Conservation (phyloP, 2,888 invertebrate genomes). For the Heliconius aoede region DNA sequence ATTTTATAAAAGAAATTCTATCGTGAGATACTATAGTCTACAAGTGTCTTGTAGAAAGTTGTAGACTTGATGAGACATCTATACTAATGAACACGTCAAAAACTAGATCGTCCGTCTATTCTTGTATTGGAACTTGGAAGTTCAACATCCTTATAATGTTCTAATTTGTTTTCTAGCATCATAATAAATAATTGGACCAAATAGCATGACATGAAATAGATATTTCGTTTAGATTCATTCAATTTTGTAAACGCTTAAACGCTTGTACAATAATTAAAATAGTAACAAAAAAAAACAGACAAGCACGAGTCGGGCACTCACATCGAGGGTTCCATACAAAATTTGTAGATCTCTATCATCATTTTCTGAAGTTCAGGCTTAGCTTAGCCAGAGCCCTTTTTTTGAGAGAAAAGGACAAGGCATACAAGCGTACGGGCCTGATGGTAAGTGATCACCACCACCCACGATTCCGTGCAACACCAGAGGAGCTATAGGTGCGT, state of each 20-base stretch:
- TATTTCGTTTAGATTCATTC: background rate
- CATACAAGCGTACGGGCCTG: no score
- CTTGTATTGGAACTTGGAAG: constrained; percentile 33
- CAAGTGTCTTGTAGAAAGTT: background rate
- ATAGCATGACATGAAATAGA: background rate
- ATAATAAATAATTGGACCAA: constrained; percentile 21
- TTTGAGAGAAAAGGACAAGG: no score
- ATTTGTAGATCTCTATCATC: no score
- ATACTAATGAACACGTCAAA: constrained; percentile 27
- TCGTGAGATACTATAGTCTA: background rate
- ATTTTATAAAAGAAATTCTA: background rate
- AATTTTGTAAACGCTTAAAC: background rate
- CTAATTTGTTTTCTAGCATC: constrained; percentile 26
- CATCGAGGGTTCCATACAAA: no score
- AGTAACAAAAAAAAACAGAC: no score
- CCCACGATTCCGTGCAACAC: no score
- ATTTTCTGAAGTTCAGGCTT: no score
- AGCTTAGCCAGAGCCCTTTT: no score
- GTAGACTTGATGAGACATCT: background rate
- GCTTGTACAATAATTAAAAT: constrained; percentile 10
- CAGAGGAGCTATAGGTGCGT: no score
- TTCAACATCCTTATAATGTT: constrained; percentile 40
- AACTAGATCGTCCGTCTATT: constrained; percentile 31
- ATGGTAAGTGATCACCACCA: no score
- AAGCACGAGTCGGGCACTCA: no score